Percentiles rank a stretch among this genome's conserved stretches.
Conservation (phyloP, 2,113 vertebrate species). For the Microcebus jonahi region DNA sequence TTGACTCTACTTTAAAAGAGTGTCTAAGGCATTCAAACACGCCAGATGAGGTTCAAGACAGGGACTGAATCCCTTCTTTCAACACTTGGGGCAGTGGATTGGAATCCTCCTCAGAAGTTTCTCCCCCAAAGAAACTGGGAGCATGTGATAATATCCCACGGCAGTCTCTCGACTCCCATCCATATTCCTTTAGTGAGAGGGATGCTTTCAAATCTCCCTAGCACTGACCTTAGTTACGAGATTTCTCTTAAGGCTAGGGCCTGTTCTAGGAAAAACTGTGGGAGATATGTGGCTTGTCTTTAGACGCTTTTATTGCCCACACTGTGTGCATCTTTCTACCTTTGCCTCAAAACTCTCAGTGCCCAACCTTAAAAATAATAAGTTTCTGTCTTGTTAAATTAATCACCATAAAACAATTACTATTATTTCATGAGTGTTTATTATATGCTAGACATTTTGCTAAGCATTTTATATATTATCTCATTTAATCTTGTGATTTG, state of each 20-base stretch:
- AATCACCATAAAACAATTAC: neutral
- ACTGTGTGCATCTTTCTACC: neutral
- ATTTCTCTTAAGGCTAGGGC: neutral
- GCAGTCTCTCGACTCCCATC: neutral
- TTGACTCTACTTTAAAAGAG: neutral
- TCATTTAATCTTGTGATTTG: neutral
- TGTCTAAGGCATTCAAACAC: neutral
- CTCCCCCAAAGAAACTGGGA: neutral
- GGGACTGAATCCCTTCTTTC: neutral
- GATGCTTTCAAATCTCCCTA: neutral
- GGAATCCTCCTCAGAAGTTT: neutral
- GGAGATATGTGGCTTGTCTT: neutral
- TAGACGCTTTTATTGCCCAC: neutral
- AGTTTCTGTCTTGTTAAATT: neutral
- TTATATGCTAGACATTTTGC: neutral
- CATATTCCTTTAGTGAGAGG: neutral
- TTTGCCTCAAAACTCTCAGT: neutral
- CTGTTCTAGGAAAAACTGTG: neutral
- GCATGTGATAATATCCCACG: neutral
- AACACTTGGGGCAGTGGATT: neutral
- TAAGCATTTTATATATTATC: constrained; percentile 16
- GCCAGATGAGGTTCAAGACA: neutral
- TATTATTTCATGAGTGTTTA: neutral
- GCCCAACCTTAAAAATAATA: neutral
- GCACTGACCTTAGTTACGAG: neutral